Base-by-base conservation (phyloP, 2,888 invertebrate genomes). In the Chrysopilus asiliformis region DNA sequence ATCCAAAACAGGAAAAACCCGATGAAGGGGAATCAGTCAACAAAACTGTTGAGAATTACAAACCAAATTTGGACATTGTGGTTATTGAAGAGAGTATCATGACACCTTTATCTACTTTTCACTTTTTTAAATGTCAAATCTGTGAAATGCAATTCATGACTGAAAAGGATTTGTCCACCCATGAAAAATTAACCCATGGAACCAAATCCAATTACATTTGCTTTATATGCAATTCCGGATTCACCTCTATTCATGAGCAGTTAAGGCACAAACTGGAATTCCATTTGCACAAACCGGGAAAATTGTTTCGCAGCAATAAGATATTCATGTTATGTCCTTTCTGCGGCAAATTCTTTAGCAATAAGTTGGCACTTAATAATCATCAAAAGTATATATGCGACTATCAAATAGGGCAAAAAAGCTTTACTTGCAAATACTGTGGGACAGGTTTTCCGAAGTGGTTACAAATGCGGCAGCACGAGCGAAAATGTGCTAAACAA, bases 321-420 rank as follows among this genome's bases (percentile, higher is more conserved):
- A n/a, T n/a, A n/a, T n/a, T n/a, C n/a, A n/a, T n/a, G n/a, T n/a
- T n/a, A n/a, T 60, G 60, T 41, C 38, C 45, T 8, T 52, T 51
- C 32, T 60, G 60, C 35, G 40, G 46, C 28, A 55, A 52, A 22
- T 44, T 49, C 4, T 57, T 60, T 30, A 43, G 45, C 10, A 50
- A 52, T 13, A 54, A 57, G n/a, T 39, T 54, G 7, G 57, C 53
- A 0, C 47, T 62, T 13, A 53, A 47, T n/a, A 58, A 62, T 41
- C 60, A 60, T 24, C 50, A 53, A 42, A 53, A 52, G 14, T 59
- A 56, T 45, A 51, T 60, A 31, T 60, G 60, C 18, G 50, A 53
- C 27, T 45, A 48, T 25, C 38, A 36, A 24, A n/a, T n/a, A n/a
- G 14, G 34, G 7, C 34, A 39, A 14, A 22, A 36, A 17, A 26